A percentile compares a stretch with the other conserved stretches of the same genome.
These are phyloP conservation scores for Notechis scutatus DNA, from an alignment of 2,113 vertebrate genomes.

Conservation along the genomic window DNA sequence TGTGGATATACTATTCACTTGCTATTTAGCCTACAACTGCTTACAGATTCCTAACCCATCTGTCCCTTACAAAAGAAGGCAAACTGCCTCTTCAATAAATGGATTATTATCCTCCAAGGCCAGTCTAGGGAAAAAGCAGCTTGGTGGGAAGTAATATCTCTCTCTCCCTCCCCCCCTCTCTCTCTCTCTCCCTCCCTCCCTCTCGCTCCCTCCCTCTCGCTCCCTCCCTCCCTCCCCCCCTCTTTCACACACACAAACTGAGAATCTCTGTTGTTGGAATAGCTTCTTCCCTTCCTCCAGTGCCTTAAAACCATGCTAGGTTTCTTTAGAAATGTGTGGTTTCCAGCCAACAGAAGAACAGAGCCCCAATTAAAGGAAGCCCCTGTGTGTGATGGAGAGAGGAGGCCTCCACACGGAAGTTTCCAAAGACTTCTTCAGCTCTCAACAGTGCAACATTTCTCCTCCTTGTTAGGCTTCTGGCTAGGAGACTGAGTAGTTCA, in stretches of 20 bases:
- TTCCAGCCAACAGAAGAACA: background rate
- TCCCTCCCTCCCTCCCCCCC: too few species aligned
- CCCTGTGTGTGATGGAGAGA: background rate
- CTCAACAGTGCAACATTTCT: background rate
- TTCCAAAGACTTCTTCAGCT: background rate
- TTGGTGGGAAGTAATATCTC: background rate
- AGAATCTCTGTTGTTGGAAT: background rate
- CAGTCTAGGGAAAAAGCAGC: background rate
- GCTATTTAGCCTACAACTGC: background rate
- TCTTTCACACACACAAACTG: background rate
- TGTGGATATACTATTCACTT: background rate
- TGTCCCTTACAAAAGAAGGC: background rate
- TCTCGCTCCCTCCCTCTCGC: too few species aligned
- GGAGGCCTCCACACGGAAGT: background rate
- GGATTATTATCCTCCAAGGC: background rate
- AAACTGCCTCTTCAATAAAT: background rate
- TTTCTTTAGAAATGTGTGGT: background rate
- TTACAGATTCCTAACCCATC: background rate
- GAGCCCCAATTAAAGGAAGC: background rate
- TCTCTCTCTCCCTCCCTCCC: too few species aligned
- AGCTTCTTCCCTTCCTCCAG: background rate
- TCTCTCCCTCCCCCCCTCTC: too few species aligned
- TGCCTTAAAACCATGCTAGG: background rate
- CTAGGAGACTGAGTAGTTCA: background rate
- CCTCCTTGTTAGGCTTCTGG: background rate